phyloP scores from a whole-genome alignment of 2,797 vertebrate genomes.

The Rhinoraja longicauda region DNA sequence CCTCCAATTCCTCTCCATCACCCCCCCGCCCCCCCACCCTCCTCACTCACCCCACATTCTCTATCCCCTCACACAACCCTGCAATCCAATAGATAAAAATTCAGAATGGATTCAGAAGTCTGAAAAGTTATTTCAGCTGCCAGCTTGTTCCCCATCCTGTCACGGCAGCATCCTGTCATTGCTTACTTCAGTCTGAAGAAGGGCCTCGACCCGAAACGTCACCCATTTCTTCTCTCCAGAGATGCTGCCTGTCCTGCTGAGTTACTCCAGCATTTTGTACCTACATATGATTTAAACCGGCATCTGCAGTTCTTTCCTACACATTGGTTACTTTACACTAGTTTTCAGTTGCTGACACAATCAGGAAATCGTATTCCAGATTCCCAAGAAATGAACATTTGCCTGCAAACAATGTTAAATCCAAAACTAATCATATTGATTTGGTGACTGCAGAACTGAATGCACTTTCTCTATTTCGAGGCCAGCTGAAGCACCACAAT shows the following conservation, averaged over 20 bases:
- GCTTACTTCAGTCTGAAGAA: not conserved
- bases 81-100: not conserved
- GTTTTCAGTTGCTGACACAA: not conserved
- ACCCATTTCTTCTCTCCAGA: too few species aligned
- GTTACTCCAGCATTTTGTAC: too few species aligned
- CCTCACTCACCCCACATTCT: not conserved
- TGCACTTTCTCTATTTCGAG: not conserved
- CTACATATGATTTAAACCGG: too few species aligned
- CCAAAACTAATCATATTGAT: not conserved
- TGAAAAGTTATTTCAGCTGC: slow-evolving; percentile 29
- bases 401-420: not conserved
- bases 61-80: not conserved
- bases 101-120: not conserved
- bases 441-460: not conserved
- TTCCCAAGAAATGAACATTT: not conserved
- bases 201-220: too few species aligned
- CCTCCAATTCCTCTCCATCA: too few species aligned
- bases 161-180: not conserved
- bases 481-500: slow-evolving; percentile 51
- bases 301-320: too few species aligned
- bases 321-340: not conserved
- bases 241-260: too few species aligned
- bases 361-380: not conserved
- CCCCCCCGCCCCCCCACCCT: not conserved
- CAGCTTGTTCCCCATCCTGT: not conserved